Conservation (phyloP, 1,140 invertebrate species). For the Teleopsis dalmanni region DNA sequence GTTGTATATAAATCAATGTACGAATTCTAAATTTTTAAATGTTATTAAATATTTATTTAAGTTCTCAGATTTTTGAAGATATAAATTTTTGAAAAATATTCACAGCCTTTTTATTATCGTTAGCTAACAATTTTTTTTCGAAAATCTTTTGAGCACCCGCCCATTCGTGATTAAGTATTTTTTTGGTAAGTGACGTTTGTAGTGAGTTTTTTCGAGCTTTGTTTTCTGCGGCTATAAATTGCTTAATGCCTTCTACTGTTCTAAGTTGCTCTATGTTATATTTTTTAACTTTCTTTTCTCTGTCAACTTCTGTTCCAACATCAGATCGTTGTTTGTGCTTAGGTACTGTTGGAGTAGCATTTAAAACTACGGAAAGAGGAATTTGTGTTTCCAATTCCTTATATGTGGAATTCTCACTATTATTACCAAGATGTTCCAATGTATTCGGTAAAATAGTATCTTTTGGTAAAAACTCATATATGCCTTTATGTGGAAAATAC, state of each 20-base stretch:
- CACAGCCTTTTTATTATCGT: conserved; percentile 27
- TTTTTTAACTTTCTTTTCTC: not conserved
- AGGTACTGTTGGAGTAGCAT: too few species aligned
- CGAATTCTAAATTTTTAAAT: not conserved
- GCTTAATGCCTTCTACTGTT: conserved; percentile 23
- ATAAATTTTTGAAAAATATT: conserved; percentile 40
- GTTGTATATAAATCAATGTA: too few species aligned
- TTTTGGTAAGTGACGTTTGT: conserved; percentile 19
- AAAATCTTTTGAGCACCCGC: conserved; percentile 26
- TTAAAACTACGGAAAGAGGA: too few species aligned
- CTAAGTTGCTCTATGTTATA: conserved; percentile 7
- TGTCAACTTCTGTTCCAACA: not conserved
- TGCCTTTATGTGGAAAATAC: conserved; percentile 17
- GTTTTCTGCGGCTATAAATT: conserved; percentile 26
- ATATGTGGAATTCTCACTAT: too few species aligned
- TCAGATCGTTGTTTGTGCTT: not conserved
- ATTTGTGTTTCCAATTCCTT: too few species aligned
- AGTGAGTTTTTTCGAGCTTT: conserved; percentile 18
- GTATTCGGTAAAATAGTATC: too few species aligned
- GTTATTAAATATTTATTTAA: not conserved
- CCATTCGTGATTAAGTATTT: conserved; percentile 32
- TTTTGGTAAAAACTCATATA: not conserved
- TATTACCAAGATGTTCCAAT: too few species aligned
- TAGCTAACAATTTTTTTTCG: conserved; percentile 22
- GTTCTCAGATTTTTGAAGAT: conserved; percentile 26